Base-by-base conservation (phyloP, 2,888 invertebrate species). In the Leptopilina drosophilae region DNA sequence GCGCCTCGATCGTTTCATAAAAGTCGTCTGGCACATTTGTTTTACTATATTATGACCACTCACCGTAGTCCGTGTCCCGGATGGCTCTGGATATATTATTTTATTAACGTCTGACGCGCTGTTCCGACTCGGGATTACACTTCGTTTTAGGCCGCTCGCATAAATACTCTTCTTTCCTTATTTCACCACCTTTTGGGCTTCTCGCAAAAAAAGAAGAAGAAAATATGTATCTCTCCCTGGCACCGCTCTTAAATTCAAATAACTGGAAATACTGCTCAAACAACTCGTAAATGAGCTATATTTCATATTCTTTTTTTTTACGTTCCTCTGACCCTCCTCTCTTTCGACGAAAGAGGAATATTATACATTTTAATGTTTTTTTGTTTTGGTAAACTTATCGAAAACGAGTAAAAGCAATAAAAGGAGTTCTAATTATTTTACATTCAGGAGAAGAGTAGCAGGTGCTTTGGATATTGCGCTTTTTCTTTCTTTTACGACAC, bases 1-100 rank as follows among this genome's bases (percentile, higher is more conserved):
- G 78, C 84, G 82, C 82, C 83, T 84, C 82, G 85, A 87, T 85
- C 87, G 87, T 89, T 91, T 90, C 91, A 91, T 91, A 91, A 91
- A 91, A 91, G 91, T 91, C 91, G 91, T 91, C 91, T 91, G 91
- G 91, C 88, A 89, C 91, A 91, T 91, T 91, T 89, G 90, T 91
- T 91, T 88, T 82, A 82, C 88, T 85, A 91, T 89, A 88, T 91
- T 91, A 91, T 91, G 91, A 88, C 88, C 87, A 79, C 84, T 81
- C 83, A 81, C 81, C 85, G 85, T 85, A 82, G 69, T 80, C 83
- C 85, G 83, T 80, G 84, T 82, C 77, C 80, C 82, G 82, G 81
- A 82, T 83, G 79, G 81, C 82, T 83, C 81, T 79, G 82, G 83
- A 84, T 84, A 86, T 86, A 87, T 88, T 86, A 88, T 88, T 89